Percentiles rank a stretch among this genome's conserved stretches.
These are phyloP conservation scores for Ceratitis capitata DNA, from an alignment of 1,140 invertebrate genomes.

Conservation along the genomic window DNA sequence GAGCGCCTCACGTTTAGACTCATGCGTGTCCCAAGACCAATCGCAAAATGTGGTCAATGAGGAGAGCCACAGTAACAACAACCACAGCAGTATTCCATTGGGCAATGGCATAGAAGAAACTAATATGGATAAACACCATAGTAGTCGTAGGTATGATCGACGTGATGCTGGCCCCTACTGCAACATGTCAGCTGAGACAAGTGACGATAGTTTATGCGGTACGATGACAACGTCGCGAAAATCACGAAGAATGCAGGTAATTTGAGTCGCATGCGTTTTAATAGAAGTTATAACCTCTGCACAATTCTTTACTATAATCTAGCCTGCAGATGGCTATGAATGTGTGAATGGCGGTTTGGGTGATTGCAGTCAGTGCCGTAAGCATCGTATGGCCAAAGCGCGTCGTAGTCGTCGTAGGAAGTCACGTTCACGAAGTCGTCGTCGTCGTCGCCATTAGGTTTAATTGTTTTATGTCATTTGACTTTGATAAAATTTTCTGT, in stretches of 20 bases:
- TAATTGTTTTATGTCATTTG: background rate
- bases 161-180: background rate
- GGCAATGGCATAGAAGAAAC: background rate
- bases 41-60: background rate
- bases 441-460: background rate
- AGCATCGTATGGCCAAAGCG: background rate
- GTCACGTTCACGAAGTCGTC: slow-evolving; percentile 17
- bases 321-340: background rate
- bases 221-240: background rate
- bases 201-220: background rate
- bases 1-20: background rate
- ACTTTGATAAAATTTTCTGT: background rate
- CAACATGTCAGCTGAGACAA: background rate
- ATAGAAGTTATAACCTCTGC: too few species aligned
- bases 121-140: background rate
- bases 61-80: too few species aligned
- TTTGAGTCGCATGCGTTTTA: too few species aligned
- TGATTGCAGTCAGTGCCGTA: background rate
- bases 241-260: background rate
- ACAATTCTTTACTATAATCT: background rate
- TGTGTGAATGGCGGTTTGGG: background rate
- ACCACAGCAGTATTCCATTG: background rate
- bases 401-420: background rate
- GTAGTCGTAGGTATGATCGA: background rate
- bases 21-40: background rate